These are phyloP conservation scores for Metaphire vulgaris DNA, from an alignment of 1,140 invertebrate genomes.

Conservation along the genomic window DNA sequence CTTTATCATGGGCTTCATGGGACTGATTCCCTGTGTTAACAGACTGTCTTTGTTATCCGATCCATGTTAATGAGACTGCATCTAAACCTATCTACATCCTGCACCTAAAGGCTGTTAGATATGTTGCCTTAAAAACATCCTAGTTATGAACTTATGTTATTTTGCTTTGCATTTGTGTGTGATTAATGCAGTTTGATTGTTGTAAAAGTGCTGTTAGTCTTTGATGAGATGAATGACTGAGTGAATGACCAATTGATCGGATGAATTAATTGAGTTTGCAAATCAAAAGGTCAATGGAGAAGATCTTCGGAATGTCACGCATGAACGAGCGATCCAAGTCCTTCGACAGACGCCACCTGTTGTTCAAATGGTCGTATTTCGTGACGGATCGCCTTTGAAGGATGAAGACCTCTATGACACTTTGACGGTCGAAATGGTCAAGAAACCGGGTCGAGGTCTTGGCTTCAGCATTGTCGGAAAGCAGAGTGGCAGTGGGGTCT, in stretches of 20 bases:
- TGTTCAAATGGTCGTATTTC: constrained; percentile 80
- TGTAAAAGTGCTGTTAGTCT: too few species aligned
- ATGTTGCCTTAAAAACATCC: too few species aligned
- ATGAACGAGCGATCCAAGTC: constrained; percentile 65
- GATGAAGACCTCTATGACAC: constrained; percentile 68
- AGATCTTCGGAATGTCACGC: constrained; percentile 82
- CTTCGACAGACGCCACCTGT: constrained; percentile 58
- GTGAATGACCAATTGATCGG: not conserved
- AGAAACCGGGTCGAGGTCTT: constrained; percentile 85
- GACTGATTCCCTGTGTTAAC: too few species aligned
- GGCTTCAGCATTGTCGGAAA: constrained; percentile 84
- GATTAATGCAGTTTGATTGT: too few species aligned
- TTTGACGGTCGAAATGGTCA: constrained; percentile 80
- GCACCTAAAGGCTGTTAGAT: too few species aligned
- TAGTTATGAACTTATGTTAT: too few species aligned
- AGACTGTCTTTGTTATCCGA: too few species aligned
- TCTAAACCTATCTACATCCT: too few species aligned
- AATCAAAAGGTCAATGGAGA: constrained; percentile 87
- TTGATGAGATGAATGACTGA: too few species aligned
- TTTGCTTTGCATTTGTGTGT: too few species aligned
- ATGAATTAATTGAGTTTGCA: not conserved
- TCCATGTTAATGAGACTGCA: too few species aligned
- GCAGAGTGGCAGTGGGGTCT: constrained; percentile 78
- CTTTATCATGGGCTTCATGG: too few species aligned
- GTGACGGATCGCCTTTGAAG: constrained; percentile 59